Conservation (phyloP, 2,888 invertebrate genomes). For the Hirtodrosophila confusa region DNA sequence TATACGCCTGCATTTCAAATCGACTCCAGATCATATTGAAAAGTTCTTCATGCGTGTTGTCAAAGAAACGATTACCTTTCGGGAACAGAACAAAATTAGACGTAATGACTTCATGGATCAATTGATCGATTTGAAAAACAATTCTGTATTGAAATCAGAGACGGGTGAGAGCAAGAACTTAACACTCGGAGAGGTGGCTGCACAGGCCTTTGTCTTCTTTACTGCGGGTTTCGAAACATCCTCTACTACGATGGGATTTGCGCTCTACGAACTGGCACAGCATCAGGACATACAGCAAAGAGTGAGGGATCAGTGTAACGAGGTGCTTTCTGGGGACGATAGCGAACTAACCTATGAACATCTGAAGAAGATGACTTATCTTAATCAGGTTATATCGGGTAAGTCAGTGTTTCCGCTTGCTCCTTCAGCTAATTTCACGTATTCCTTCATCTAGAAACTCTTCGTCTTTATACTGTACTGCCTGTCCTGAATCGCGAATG, state of each 20-base stretch:
- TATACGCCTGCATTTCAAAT: slow-evolving; percentile 58
- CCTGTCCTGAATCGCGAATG: slow-evolving; percentile 85
- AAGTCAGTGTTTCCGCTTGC: neutral
- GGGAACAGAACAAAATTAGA: slow-evolving; percentile 79
- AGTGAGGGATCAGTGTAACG: slow-evolving; percentile 83
- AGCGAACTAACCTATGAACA: slow-evolving; percentile 83
- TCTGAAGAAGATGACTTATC: slow-evolving; percentile 84
- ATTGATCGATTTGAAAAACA: slow-evolving; percentile 82
- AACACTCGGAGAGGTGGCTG: slow-evolving; percentile 84
- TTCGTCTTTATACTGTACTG: slow-evolving; percentile 86
- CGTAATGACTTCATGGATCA: slow-evolving; percentile 85
- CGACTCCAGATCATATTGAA: slow-evolving; percentile 61
- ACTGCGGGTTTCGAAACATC: slow-evolving; percentile 86
- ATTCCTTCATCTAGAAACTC: slow-evolving; percentile 78
- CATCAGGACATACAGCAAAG: slow-evolving; percentile 84
- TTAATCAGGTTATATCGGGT: slow-evolving; percentile 85
- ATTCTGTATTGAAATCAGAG: slow-evolving; percentile 23
- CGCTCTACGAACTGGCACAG: slow-evolving; percentile 85
- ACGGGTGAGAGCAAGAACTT: slow-evolving; percentile 42
- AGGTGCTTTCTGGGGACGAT: slow-evolving; percentile 78
- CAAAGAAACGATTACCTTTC: slow-evolving; percentile 79
- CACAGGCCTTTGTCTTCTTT: slow-evolving; percentile 86
- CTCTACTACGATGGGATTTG: slow-evolving; percentile 84
- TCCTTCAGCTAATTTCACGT: neutral
- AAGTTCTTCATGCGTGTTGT: slow-evolving; percentile 81